Conservation (phyloP, 2,113 vertebrate genomes). For the Amazona guildingii region DNA sequence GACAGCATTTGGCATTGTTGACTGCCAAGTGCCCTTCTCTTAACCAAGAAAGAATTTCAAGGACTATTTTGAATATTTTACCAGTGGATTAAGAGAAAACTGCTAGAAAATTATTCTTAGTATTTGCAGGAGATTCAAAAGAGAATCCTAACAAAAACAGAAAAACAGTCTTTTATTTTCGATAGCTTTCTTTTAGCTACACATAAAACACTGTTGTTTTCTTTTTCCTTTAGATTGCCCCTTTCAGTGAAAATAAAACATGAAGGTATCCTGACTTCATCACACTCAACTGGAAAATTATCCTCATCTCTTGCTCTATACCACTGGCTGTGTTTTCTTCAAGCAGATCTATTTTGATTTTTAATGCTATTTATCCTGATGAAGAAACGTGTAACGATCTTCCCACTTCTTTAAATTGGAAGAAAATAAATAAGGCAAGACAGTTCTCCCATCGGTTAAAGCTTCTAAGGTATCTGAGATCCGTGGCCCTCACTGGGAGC, state of each 20-base stretch:
- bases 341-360: constrained; percentile 12
- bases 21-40: not conserved
- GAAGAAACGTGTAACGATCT: constrained; percentile 16
- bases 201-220: not conserved
- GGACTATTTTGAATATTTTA: not conserved
- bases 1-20: not conserved
- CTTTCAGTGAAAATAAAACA: not conserved
- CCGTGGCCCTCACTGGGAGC: constrained; percentile 4
- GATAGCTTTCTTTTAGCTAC: not conserved
- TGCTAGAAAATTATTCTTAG: not conserved
- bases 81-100: not conserved
- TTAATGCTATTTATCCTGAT: constrained; percentile 25
- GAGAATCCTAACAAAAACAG: not conserved
- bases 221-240: not conserved
- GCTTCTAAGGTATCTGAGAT: constrained; percentile 28
- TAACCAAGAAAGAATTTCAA: not conserved
- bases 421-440: constrained; percentile 34
- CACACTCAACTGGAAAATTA: not conserved
- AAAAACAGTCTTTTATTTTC: not conserved
- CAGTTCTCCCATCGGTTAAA: not conserved
- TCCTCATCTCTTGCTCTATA: not conserved
- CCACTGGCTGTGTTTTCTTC: constrained; percentile 20
- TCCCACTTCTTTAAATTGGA: not conserved
- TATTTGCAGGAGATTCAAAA: not conserved
- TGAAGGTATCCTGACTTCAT: not conserved